These are phyloP conservation scores for Oryzias celebensis DNA, from an alignment of 2,113 vertebrate genomes.

Conservation along the genomic window DNA sequence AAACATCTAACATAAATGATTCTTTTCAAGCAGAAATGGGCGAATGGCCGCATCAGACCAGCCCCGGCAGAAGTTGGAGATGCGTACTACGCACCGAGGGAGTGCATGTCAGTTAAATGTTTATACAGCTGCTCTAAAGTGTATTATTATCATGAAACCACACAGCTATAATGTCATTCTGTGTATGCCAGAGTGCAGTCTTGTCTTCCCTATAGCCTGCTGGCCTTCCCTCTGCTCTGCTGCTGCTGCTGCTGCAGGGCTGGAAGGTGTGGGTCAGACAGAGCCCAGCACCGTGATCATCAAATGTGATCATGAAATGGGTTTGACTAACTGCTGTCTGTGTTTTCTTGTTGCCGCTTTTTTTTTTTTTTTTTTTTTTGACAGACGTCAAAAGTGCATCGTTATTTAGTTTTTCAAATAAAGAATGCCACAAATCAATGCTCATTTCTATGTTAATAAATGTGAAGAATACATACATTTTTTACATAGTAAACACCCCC, in stretches of 20 bases:
- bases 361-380: constrained; percentile 8
- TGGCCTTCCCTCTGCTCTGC: constrained; percentile 57
- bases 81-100: constrained; percentile 76
- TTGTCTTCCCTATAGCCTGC: constrained; percentile 73
- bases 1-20: constrained; percentile 58
- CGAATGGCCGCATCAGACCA: constrained; percentile 74
- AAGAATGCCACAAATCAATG: too few relatives aligned
- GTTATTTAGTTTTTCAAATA: too few relatives aligned
- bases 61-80: constrained; percentile 76
- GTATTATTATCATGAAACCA: constrained; percentile 84
- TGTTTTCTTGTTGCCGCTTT: constrained; percentile 19
- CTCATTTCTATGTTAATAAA: too few relatives aligned
- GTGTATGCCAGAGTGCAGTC: constrained; percentile 80
- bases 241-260: constrained; percentile 45
- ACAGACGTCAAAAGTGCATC: neutral
- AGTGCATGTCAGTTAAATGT: constrained; percentile 82
- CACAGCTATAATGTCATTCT: constrained; percentile 83
- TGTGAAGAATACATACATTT: too few relatives aligned
- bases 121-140: constrained; percentile 82
- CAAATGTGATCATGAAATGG: constrained; percentile 56
- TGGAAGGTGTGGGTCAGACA: constrained; percentile 40
- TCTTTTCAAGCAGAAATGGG: constrained; percentile 55
- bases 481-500: too few relatives aligned
- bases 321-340: constrained; percentile 26
- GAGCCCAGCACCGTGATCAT: constrained; percentile 43